Percentiles rank a stretch among this genome's conserved stretches.
Evolutionary conservation across 2,113 vertebrate species (phyloP).

Genomic region (Thomomys bottae): DNA sequence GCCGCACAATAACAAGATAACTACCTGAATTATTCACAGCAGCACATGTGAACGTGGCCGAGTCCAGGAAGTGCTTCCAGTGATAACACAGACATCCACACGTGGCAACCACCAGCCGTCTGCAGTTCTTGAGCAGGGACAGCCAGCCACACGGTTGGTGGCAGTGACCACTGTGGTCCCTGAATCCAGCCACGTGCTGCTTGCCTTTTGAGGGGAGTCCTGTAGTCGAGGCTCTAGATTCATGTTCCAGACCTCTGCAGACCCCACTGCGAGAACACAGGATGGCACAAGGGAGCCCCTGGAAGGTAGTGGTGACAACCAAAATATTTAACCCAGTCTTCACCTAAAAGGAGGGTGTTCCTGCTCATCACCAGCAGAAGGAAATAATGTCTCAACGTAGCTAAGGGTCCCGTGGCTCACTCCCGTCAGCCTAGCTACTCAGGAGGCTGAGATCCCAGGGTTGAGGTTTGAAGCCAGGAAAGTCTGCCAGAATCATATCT

Average conservation of each 20-base stretch:
- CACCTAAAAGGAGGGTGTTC: background rate
- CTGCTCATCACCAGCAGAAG: background rate
- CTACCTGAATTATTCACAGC: background rate
- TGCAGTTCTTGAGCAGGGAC: background rate
- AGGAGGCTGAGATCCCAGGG: no score
- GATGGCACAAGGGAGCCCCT: background rate
- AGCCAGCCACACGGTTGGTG: background rate
- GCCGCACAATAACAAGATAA: slow-evolving; percentile 10
- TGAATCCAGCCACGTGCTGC: slow-evolving; percentile 1
- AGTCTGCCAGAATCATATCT: no score
- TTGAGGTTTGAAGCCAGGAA: no score
- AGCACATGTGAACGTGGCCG: background rate
- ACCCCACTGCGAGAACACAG: background rate
- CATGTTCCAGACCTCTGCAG: background rate
- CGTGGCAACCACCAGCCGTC: background rate
- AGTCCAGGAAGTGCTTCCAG: background rate
- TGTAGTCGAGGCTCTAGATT: slow-evolving; percentile 16
- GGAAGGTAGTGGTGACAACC: background rate
- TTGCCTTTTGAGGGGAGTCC: background rate
- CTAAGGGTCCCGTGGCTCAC: no score
- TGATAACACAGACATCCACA: background rate
- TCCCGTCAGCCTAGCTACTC: no score
- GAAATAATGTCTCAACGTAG: slow-evolving; percentile 21
- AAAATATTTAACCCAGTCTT: background rate
- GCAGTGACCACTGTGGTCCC: background rate